Base-by-base conservation (phyloP, 2,113 vertebrate genomes). In the Sphaerodactylus townsendi region DNA sequence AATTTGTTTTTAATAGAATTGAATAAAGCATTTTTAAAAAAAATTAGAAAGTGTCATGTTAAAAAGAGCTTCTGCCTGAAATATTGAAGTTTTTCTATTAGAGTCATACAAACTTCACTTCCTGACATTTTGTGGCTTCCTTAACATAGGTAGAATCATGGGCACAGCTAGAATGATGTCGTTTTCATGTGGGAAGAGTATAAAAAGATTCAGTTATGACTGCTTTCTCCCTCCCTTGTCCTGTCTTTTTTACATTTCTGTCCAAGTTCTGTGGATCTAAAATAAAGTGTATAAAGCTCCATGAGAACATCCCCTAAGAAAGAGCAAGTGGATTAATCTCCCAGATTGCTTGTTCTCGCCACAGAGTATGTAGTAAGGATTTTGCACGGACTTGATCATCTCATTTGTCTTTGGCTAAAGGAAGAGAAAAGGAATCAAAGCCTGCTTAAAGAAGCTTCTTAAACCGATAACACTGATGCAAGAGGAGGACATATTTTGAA, bases 401-500 rank as follows among this genome's bases (percentile, higher is more conserved):
- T 25, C 25, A 82, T 5, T 53, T 19, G 88, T 77, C 44, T 33
- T 46, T 80, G 69, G 75, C 76, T 79, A 66, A 77, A 87, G 62
- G 79, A 66, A 76, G 77, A 66, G n/a, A 48, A 62, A 62, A 39
- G 25, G 37, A 70, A 70, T 39, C 23, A 53, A 84, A 91, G 83
- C 79, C 39, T 82, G 87, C 77, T 87, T 89, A 93, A 82, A 87
- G 84, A 77, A 50, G 37, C 77, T 87, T 35, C 85, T 86, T 86
- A 91, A 90, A 90, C 73, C 69, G 75, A 87, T 46, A 37, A 35
- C 84, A 59, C 64, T 33, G 82, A 85, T 88, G 73, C 74, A 9
- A 92, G 75, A 87, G 86, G 50, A 87, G 85, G 72, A 33, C 19
- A 84, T 76, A 56, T 44, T 77, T 21, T 4, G 76, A 77, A 90